Percentiles rank a stretch among this genome's conserved stretches.
Evolutionary conservation across 2,797 vertebrate genomes (phyloP).

Genomic region (Spinus olivaceus): DNA sequence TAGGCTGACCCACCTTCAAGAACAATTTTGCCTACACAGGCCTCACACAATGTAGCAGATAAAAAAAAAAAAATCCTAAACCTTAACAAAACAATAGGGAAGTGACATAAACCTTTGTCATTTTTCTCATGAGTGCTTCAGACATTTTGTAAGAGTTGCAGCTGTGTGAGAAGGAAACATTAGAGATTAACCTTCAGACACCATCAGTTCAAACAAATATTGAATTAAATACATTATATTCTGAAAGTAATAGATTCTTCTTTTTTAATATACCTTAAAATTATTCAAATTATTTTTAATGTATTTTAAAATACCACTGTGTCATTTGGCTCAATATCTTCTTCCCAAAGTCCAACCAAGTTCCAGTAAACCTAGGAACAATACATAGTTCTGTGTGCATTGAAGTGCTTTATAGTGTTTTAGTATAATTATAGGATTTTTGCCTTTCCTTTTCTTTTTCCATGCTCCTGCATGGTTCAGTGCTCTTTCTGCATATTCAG

Average conservation of each 20-base stretch:
- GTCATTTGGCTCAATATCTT: neutral
- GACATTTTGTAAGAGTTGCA: neutral
- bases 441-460: neutral
- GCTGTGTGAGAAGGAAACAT: neutral
- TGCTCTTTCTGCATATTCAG: neutral
- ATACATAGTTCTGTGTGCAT: neutral
- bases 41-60: neutral
- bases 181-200: neutral
- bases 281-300: neutral
- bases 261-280: neutral
- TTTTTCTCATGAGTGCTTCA: neutral
- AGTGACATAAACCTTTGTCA: neutral
- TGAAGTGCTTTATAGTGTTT: neutral
- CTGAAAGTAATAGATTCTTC: neutral
- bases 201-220: neutral
- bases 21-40: neutral
- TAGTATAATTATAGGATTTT: neutral
- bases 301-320: neutral
- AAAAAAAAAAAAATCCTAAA: neutral
- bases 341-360: neutral
- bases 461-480: neutral
- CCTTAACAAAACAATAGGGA: neutral
- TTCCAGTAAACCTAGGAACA: neutral
- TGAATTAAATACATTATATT: neutral
- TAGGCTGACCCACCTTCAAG: neutral